Evolutionary conservation across 2,888 invertebrate genomes (phyloP), one percentile per base, ranked within the genome.

Genomic region (Drosophila dives): DNA sequence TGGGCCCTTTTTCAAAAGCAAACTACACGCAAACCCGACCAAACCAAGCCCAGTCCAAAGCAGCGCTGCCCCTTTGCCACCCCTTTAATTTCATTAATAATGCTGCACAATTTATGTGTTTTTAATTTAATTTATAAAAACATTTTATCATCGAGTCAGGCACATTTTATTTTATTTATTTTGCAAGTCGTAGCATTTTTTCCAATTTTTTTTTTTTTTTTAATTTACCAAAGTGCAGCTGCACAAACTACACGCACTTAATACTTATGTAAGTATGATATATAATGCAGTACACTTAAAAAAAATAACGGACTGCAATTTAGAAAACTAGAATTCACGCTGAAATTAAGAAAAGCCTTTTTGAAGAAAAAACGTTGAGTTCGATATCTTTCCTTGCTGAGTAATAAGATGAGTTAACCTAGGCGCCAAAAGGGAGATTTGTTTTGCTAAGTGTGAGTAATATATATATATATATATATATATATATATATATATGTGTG

Each of bases 81-180:
- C 29, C 23, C 40, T 45, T 32, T 15, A n/a, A 51, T 34, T 23
- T 53, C 56, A 51, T 53, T 63, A 58, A 71, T 62, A 70, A 72
- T 79, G 69, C 50, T 55, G 51, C 56, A 63, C 60, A 77, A 85
- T 86, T 78, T 78, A 81, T 83, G 72, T 77, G 73, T 76, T 69
- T 72, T 79, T 79, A 79, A 75, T 89, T 77, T 85, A 83, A 85
- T 86, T 86, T 89, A 86, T 78, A 86, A 86, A 56, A 64, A 78
- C 70, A 71, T 75, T 80, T 78, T 74, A 72, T 72, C 75, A 66
- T 29, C 73, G 54, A 75, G 83, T 64, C 80, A 48, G 55, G 68
- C 34, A 12, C 61, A 76, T 70, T 68, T 68, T 69, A 53, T 64
- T 63, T 59, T 61, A 42, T 64, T 63, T 61, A 78, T 73, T 51